These are phyloP conservation scores for Paguma larvata DNA, from an alignment of 2,797 vertebrate species.

Conservation along the genomic window DNA sequence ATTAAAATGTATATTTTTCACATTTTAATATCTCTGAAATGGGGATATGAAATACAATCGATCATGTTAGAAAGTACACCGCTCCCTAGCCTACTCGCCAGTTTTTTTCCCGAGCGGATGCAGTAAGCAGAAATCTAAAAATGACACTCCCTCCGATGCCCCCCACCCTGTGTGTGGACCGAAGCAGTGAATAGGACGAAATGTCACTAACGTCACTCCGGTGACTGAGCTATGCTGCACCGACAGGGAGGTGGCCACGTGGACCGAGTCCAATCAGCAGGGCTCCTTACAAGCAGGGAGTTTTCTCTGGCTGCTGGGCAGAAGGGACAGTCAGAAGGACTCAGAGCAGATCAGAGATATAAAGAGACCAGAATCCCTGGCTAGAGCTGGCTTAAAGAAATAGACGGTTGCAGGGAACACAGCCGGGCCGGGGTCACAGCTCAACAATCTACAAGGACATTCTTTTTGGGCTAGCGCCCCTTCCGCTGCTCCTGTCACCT, in stretches of 20 bases:
- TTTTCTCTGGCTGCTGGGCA: neutral
- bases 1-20: neutral
- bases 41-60: neutral
- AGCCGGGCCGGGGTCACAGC: fast-evolving
- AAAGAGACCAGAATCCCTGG: neutral
- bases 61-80: neutral
- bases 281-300: neutral
- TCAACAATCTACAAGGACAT: neutral
- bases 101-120: neutral
- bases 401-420: neutral
- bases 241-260: neutral
- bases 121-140: neutral
- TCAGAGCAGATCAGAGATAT: neutral
- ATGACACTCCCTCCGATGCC: neutral
- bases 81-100: neutral
- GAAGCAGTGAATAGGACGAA: neutral
- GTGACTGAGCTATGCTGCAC: neutral
- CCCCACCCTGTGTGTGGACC: fast-evolving
- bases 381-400: neutral
- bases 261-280: neutral
- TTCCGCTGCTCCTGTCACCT: fast-evolving
- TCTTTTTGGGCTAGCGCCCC: too few relatives aligned
- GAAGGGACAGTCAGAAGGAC: neutral
- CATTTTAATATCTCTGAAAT: neutral
- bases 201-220: neutral